These are phyloP conservation scores for Panthera leo DNA, from an alignment of 2,113 vertebrate genomes.

Conservation along the genomic window DNA sequence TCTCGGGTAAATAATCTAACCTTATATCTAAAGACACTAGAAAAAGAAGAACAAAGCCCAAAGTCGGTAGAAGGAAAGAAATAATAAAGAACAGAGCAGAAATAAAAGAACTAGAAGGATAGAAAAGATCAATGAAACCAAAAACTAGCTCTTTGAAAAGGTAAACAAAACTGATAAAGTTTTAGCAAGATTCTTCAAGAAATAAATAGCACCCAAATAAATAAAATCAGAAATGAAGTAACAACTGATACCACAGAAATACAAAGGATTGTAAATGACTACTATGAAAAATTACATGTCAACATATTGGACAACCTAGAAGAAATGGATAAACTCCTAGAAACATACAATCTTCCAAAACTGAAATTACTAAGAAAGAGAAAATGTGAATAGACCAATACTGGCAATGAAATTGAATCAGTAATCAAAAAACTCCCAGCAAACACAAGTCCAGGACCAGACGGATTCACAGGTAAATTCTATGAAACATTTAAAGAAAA, in stretches of 20 bases:
- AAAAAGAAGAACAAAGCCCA: not conserved
- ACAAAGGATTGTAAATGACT: not conserved
- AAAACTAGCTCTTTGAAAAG: not conserved
- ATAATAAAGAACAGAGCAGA: not conserved
- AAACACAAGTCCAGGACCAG: not conserved
- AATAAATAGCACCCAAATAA: not conserved
- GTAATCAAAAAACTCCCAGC: not conserved
- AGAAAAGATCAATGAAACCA: not conserved
- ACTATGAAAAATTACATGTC: not conserved
- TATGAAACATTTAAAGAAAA: not conserved
- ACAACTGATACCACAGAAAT: not conserved
- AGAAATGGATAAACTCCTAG: not conserved
- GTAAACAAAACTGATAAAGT: not conserved
- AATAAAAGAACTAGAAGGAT: not conserved
- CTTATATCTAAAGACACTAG: not conserved
- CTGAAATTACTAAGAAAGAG: not conserved
- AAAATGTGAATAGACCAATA: not conserved
- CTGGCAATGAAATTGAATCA: not conserved
- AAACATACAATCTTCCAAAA: not conserved
- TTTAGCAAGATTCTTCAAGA: not conserved
- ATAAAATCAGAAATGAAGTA: not conserved
- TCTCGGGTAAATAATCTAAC: not conserved
- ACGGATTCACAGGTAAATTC: not conserved
- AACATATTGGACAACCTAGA: not conserved
- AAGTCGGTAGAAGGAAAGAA: not conserved